Evolutionary conservation across 2,888 invertebrate genomes (phyloP), one percentile per base, ranked within the genome.

Genomic region (Hesperia comma): DNA sequence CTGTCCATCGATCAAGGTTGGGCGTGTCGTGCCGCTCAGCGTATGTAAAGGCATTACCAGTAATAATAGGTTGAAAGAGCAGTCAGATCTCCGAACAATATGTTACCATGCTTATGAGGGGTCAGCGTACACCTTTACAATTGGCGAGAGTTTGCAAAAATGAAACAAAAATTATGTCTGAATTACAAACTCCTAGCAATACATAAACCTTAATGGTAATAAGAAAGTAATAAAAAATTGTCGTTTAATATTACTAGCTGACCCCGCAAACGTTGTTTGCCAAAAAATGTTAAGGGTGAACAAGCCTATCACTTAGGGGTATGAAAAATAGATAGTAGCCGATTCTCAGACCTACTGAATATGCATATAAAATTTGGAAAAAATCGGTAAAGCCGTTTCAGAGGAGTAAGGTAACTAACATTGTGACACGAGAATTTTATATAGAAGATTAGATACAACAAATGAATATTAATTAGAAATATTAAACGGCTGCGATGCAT

Each of bases 401-500:
- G n/a, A n/a, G n/a, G n/a, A n/a, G n/a, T n/a, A n/a, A n/a, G n/a
- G n/a, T n/a, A n/a, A n/a, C n/a, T n/a, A n/a, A n/a, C n/a, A n/a
- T n/a, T n/a, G n/a, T n/a, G n/a, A n/a, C n/a, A n/a, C n/a, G n/a
- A n/a, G n/a, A n/a, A n/a, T n/a, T n/a, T n/a, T n/a, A n/a, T n/a
- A n/a, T n/a, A n/a, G n/a, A n/a, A n/a, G n/a, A n/a, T 64, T 58
- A 68, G 68, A 72, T 70, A 73, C 76, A 77, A 77, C 81, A 81
- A 53, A 33, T 81, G 79, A 79, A 49, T 49, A 49, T 19, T 86
- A 89, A 90, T 91, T 89, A 86, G 79, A 79, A 82, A 79, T 81
- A 86, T 85, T 87, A 85, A 86, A 82, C 86, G 84, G 85, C 84
- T 82, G 85, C 77, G 61, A 82, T 83, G 85, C 87, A 77, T 84